These are phyloP conservation scores for Mesaphorura yosii DNA, from an alignment of 1,140 invertebrate species.

Conservation along the genomic window DNA sequence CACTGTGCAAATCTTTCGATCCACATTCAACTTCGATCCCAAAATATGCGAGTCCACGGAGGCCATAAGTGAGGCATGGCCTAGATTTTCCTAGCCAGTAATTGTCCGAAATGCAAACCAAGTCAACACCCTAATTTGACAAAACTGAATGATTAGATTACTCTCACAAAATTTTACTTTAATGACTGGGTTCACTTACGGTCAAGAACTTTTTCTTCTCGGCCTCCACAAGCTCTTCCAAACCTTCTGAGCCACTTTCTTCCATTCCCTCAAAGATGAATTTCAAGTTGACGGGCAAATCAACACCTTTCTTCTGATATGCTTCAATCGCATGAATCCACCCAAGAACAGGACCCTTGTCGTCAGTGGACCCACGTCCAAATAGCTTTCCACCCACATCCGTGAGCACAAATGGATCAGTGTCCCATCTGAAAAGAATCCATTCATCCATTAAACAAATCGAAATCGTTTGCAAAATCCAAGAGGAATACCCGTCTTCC, in stretches of 20 bases:
- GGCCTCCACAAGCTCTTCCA: conserved; percentile 70
- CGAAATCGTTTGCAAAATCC: neutral
- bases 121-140: conserved; percentile 57
- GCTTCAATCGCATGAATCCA: conserved; percentile 91
- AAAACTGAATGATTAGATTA: conserved; percentile 28
- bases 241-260: conserved; percentile 87
- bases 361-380: conserved; percentile 76
- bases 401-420: conserved; percentile 81
- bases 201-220: conserved; percentile 67
- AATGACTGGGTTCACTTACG: conserved; percentile 8
- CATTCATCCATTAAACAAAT: conserved; percentile 19
- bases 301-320: conserved; percentile 55
- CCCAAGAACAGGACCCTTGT: conserved; percentile 76
- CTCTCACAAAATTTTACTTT: neutral
- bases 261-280: conserved; percentile 99
- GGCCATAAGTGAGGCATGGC: conserved; percentile 93
- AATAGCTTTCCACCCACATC: conserved; percentile 83
- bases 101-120: conserved; percentile 96
- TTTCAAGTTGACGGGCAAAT: conserved; percentile 85
- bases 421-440: no score
- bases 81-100: conserved; percentile 96
- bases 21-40: conserved; percentile 79
- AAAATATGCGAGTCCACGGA: conserved; percentile 89
- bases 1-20: conserved; percentile 86
- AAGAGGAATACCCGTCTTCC: conserved; percentile 30